Percentiles rank a stretch among this genome's conserved stretches.
These are phyloP conservation scores for Octodon degus DNA, from an alignment of 2,113 vertebrate genomes.

Conservation along the genomic window DNA sequence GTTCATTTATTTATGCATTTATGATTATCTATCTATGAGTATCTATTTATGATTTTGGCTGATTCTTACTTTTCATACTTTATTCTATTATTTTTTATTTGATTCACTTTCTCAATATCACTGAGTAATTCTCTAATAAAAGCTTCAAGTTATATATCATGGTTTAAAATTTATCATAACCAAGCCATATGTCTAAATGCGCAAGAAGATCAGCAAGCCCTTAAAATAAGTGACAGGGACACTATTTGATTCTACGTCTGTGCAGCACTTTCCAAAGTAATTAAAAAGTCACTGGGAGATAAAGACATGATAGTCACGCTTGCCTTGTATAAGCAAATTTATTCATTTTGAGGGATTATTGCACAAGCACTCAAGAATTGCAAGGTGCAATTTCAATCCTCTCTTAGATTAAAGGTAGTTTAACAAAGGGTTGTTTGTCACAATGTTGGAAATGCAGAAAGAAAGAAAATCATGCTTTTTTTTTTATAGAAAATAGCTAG, in stretches of 20 bases:
- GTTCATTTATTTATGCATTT: not conserved
- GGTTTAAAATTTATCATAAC: not conserved
- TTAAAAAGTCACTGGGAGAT: constrained; percentile 3
- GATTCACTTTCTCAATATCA: not conserved
- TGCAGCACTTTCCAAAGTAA: not conserved
- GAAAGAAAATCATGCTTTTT: not conserved
- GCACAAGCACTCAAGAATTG: not conserved
- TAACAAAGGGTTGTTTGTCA: not conserved
- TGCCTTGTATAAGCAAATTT: not conserved
- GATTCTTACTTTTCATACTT: not conserved
- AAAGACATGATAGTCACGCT: not conserved
- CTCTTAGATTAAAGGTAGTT: constrained; percentile 47
- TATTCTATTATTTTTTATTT: not conserved
- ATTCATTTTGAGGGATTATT: not conserved
- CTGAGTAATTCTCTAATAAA: not conserved
- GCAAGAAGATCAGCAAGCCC: not conserved
- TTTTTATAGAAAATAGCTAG: not conserved
- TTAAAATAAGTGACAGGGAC: not conserved
- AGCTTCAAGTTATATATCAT: not conserved
- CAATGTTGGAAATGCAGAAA: not conserved
- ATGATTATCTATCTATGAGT: too few species aligned
- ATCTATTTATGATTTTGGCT: not conserved
- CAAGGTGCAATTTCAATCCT: constrained; percentile 22
- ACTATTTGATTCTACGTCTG: not conserved
- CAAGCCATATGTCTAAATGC: not conserved